phyloP scores from a whole-genome alignment of 2,888 invertebrate species.

The Drosophila niveifrons region DNA sequence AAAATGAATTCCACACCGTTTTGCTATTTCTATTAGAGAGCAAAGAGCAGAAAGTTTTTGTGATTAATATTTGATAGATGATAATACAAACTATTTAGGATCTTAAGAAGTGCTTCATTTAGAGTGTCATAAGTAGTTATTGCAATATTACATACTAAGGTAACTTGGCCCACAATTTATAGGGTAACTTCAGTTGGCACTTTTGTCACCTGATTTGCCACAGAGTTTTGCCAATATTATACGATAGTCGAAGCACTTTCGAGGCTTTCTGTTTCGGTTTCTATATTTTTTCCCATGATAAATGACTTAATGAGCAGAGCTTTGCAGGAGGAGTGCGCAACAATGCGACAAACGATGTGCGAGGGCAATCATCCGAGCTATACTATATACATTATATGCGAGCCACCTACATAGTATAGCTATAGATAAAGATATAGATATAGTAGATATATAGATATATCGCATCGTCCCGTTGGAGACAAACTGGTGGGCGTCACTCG shows the following conservation, averaged over 20 bases:
- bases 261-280: conserved; percentile 29
- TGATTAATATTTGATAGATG: no score
- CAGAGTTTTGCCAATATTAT: conserved; percentile 38
- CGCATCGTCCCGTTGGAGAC: conserved; percentile 17
- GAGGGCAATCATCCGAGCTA: conserved; percentile 13
- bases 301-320: conserved; percentile 64
- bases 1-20: no score
- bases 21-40: no score
- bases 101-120: no score
- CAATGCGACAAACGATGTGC: conserved; percentile 4
- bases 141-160: no score
- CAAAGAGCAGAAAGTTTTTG: no score
- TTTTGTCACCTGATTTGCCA: conserved; percentile 3
- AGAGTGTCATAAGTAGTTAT: no score
- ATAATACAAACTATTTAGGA: no score
- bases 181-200: conserved; percentile 3
- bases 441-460: conserved; percentile 13
- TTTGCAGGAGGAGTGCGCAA: conserved; percentile 48
- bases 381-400: background rate
- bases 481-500: conserved; percentile 30
- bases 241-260: conserved; percentile 43
- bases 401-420: background rate
- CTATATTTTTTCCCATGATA: conserved; percentile 50
- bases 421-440: conserved; percentile 14
- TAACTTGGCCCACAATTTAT: background rate